phyloP scores from a whole-genome alignment of 92 coral and sea anemone genomes.

The Montipora capitata region DNA sequence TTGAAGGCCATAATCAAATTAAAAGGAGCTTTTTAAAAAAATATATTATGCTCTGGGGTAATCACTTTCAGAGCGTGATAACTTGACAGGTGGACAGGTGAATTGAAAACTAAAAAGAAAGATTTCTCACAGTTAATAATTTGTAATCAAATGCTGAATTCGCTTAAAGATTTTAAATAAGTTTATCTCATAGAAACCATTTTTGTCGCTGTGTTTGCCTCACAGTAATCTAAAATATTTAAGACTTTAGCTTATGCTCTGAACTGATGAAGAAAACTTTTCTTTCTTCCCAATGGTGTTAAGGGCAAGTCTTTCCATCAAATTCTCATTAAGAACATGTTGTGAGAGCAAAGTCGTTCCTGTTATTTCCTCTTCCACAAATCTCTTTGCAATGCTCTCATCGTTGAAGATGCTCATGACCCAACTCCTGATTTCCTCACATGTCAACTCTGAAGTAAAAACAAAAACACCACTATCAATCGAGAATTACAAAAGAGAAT shows the following conservation, averaged over 20 bases:
- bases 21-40: too few relatives aligned
- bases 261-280: conserved; percentile 28
- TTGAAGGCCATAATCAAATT: too few relatives aligned
- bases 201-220: conserved; percentile 4
- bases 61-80: not conserved
- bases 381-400: conserved; percentile 42
- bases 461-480: conserved; percentile 6
- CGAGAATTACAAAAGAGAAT: not conserved
- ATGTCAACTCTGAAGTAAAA: conserved; percentile 10
- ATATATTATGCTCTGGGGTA: too few relatives aligned
- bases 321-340: conserved; percentile 20
- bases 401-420: conserved; percentile 27
- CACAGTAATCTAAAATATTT: not conserved
- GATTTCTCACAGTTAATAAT: too few relatives aligned
- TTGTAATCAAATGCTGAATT: not conserved
- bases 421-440: conserved; percentile 14
- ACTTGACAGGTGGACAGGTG: conserved; percentile 14
- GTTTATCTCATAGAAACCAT: not conserved
- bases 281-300: conserved; percentile 54
- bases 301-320: conserved; percentile 49
- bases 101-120: too few relatives aligned
- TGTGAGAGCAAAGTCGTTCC: conserved; percentile 51
- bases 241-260: conserved; percentile 19
- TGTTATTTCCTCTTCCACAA: conserved; percentile 45
- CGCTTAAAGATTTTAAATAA: not conserved